A percentile compares a stretch with the other conserved stretches of the same genome.
These are phyloP conservation scores for Drosophila triauraria DNA, from an alignment of 1,140 invertebrate species.

Conservation along the genomic window DNA sequence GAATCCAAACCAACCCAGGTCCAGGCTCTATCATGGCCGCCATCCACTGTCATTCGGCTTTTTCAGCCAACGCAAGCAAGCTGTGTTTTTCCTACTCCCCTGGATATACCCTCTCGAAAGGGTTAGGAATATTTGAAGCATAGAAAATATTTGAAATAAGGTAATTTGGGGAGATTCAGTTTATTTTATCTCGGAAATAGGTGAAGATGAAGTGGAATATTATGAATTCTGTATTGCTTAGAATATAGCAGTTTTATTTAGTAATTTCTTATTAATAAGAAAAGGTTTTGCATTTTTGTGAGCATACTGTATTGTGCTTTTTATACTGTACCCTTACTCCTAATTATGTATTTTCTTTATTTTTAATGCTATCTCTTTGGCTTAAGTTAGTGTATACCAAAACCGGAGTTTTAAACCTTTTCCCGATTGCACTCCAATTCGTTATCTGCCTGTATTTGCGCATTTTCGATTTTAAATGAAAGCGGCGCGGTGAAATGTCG, in stretches of 20 bases:
- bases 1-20: neutral
- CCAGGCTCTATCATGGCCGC: conserved; percentile 21
- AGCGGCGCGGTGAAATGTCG: conserved; percentile 36
- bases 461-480: conserved; percentile 79
- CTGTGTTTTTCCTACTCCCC: conserved; percentile 42
- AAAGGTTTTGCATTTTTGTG: too few species aligned
- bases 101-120: conserved; percentile 1
- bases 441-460: conserved; percentile 55
- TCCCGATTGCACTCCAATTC: conserved; percentile 54
- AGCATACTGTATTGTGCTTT: too few species aligned
- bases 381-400: neutral
- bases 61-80: conserved; percentile 67
- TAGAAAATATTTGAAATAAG: too few species aligned
- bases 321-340: too few species aligned
- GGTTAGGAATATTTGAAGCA: neutral
- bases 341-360: too few species aligned
- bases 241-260: too few species aligned
- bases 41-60: conserved; percentile 35
- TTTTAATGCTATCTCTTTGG: too few species aligned
- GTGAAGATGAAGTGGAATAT: too few species aligned
- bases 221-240: too few species aligned
- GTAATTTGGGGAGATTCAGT: neutral
- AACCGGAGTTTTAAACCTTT: neutral
- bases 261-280: too few species aligned
- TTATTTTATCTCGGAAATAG: too few species aligned